Evolutionary conservation across 2,113 vertebrate genomes (phyloP).

Genomic region (Serinus canaria): DNA sequence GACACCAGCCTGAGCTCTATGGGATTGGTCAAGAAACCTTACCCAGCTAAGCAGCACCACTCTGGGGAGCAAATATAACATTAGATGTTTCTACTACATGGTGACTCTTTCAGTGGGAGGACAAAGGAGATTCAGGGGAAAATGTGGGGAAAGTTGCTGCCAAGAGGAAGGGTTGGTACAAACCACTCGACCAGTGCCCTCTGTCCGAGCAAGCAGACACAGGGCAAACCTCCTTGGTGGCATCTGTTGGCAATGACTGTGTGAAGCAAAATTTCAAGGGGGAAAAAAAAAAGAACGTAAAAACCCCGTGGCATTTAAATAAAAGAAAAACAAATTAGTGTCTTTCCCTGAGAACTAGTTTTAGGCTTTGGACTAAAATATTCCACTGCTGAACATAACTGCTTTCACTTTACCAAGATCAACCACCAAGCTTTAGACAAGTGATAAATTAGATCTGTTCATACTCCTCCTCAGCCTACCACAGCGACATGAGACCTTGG

Average conservation of each 20-base stretch:
- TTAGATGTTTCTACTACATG: background rate
- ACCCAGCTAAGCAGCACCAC: rapidly evolving
- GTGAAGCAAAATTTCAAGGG: background rate
- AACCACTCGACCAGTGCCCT: background rate
- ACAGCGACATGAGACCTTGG: rapidly evolving
- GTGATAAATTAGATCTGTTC: background rate
- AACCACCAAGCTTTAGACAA: background rate
- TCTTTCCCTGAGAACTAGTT: background rate
- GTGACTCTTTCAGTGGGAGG: background rate
- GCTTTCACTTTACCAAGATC: background rate
- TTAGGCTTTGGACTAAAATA: background rate
- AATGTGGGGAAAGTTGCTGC: background rate
- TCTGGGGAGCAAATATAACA: background rate
- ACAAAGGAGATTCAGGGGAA: background rate
- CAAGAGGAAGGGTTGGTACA: background rate
- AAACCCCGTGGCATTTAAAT: background rate
- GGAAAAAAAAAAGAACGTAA: background rate
- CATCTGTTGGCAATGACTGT: background rate
- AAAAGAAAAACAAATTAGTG: background rate
- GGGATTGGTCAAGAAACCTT: background rate
- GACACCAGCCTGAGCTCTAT: background rate
- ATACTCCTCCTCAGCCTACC: background rate
- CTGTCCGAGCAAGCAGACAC: background rate
- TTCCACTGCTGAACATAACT: background rate
- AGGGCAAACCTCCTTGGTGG: background rate